phyloP scores from a whole-genome alignment of 2,797 vertebrate genomes.

The Enteromius trimaculatus region DNA sequence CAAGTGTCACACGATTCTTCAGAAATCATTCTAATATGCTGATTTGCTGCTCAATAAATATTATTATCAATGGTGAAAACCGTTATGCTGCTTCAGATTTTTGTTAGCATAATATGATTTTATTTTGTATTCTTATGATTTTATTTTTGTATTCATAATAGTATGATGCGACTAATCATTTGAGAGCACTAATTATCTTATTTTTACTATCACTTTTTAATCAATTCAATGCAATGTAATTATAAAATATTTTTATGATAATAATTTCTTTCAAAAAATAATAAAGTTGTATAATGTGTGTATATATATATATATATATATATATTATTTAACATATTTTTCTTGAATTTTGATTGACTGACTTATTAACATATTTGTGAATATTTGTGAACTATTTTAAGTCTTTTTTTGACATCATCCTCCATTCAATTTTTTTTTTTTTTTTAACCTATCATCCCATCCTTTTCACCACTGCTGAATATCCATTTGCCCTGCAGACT shows the following conservation, averaged over 20 bases:
- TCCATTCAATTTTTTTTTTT: conserved; percentile 49
- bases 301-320: not conserved
- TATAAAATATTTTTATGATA: not conserved
- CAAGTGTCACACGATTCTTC: not conserved
- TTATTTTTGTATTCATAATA: too few relatives aligned
- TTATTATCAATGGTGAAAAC: not conserved
- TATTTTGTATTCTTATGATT: too few relatives aligned
- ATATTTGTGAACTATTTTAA: conserved; percentile 1
- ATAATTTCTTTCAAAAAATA: not conserved
- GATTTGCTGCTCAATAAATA: not conserved
- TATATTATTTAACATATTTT: not conserved
- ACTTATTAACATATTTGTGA: not conserved
- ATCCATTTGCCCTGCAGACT: conserved; percentile 72
- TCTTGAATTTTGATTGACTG: not conserved
- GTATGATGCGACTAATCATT: not conserved
- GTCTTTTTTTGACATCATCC: conserved; percentile 62
- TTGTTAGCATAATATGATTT: too few relatives aligned
- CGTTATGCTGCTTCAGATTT: not conserved
- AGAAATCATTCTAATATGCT: not conserved
- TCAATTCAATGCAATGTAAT: not conserved
- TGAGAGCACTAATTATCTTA: not conserved
- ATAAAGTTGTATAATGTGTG: not conserved
- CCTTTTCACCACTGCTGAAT: conserved; percentile 63
- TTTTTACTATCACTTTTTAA: not conserved
- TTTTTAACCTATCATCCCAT: conserved; percentile 62